phyloP scores from a whole-genome alignment of 1,140 invertebrate genomes.

The Aplysia californica region DNA sequence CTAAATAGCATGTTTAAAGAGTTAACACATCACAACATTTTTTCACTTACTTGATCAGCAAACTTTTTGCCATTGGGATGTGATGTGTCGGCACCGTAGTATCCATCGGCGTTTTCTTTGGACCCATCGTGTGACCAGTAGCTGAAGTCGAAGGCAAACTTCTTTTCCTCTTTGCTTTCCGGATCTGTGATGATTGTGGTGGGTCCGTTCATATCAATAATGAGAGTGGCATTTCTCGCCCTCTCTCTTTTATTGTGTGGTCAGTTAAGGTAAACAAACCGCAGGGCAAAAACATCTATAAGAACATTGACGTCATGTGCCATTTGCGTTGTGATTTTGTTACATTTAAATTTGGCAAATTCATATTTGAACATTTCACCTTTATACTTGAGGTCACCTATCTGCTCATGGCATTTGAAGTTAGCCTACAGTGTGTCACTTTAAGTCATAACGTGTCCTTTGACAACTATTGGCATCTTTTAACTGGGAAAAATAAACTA shows the following conservation, averaged over 20 bases:
- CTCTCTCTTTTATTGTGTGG: constrained; percentile 72
- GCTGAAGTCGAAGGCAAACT: constrained; percentile 74
- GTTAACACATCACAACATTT: too few relatives aligned
- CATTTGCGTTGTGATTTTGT: too few relatives aligned
- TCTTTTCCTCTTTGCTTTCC: constrained; percentile 64
- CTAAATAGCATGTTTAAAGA: too few relatives aligned
- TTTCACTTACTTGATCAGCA: constrained; percentile 71
- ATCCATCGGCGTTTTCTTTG: constrained; percentile 70
- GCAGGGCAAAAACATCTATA: not conserved
- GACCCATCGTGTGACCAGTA: constrained; percentile 78
- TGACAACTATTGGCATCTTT: too few relatives aligned
- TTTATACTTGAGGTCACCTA: not conserved
- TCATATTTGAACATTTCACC: not conserved
- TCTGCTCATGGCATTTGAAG: not conserved
- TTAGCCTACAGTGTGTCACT: not conserved
- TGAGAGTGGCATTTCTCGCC: constrained; percentile 70
- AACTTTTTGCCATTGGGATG: constrained; percentile 69
- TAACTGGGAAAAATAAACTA: too few relatives aligned
- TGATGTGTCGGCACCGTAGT: constrained; percentile 65
- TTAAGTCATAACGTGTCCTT: not conserved
- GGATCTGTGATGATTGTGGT: constrained; percentile 71
- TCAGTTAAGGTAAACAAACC: constrained; percentile 42
- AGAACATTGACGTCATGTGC: too few relatives aligned
- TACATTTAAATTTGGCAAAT: too few relatives aligned
- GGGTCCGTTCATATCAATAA: constrained; percentile 72